Conservation (phyloP, 1,140 invertebrate genomes). For the Nomia melanderi region DNA sequence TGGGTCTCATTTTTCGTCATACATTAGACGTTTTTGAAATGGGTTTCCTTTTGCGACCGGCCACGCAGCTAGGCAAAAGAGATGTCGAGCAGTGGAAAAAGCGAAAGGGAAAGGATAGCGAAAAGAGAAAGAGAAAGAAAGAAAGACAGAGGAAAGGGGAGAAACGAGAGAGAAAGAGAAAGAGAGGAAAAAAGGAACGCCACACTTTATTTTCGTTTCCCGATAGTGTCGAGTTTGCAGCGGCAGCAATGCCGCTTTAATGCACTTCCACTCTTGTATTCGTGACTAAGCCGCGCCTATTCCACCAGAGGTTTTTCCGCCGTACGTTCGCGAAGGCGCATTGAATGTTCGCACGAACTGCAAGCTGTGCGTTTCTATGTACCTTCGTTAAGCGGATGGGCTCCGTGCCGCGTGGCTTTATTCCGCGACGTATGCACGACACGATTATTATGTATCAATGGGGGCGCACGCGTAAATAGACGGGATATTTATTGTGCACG, state of each 20-base stretch:
- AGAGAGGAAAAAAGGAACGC: slow-evolving; percentile 1
- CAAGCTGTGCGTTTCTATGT: slow-evolving; percentile 45
- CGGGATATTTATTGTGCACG: slow-evolving; percentile 1
- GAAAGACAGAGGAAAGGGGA: too few relatives aligned
- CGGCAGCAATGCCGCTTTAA: slow-evolving; percentile 47
- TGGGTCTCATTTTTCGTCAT: not conserved
- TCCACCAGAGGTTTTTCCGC: slow-evolving; percentile 34
- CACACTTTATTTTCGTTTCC: slow-evolving; percentile 44
- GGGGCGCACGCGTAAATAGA: not conserved
- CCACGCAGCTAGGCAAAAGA: too few relatives aligned
- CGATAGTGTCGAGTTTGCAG: slow-evolving; percentile 47
- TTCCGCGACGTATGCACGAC: slow-evolving; percentile 11
- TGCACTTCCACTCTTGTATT: slow-evolving; percentile 47
- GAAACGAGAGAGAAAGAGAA: not conserved
- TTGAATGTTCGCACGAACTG: slow-evolving; percentile 43
- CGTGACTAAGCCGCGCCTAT: slow-evolving; percentile 45
- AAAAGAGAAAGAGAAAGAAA: too few relatives aligned
- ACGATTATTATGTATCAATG: slow-evolving; percentile 46
- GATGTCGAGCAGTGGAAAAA: too few relatives aligned
- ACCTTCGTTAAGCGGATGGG: slow-evolving; percentile 40
- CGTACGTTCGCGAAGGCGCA: slow-evolving; percentile 23
- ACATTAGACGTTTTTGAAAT: slow-evolving; percentile 3
- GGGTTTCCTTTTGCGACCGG: too few relatives aligned
- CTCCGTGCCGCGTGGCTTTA: slow-evolving; percentile 6
- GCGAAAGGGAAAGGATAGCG: too few relatives aligned